Conservation (phyloP, 2,797 vertebrate genomes). For the Champsocephalus esox region DNA sequence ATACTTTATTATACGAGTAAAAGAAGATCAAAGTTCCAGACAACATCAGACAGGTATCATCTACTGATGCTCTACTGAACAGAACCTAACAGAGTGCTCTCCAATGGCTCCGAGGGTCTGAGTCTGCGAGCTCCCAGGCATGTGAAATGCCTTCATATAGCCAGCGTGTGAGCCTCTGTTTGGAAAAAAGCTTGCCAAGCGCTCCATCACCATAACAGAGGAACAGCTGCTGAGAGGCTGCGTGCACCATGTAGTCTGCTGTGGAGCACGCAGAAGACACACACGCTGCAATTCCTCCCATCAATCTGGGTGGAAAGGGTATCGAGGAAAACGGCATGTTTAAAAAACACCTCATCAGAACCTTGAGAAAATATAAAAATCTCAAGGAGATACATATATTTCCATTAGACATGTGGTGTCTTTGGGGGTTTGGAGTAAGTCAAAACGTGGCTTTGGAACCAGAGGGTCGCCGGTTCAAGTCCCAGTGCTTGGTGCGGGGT, state of each 20-base stretch:
- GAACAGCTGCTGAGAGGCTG: conserved; percentile 71
- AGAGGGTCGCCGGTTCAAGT: too few relatives aligned
- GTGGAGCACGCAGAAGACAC: conserved; percentile 38
- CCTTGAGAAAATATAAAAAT: conserved; percentile 16
- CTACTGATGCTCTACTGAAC: conserved; percentile 43
- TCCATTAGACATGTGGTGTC: conserved; percentile 15
- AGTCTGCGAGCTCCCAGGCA: conserved; percentile 68
- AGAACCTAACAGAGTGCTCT: conserved; percentile 54
- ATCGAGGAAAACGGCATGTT: conserved; percentile 6
- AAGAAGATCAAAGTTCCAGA: conserved; percentile 23
- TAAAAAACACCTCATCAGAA: conserved; percentile 24
- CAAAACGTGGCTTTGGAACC: too few relatives aligned
- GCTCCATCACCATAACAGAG: conserved; percentile 71
- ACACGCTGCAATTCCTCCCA: conserved; percentile 26
- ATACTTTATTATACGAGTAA: conserved; percentile 7
- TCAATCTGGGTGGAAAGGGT: conserved; percentile 28
- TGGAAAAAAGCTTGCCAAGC: conserved; percentile 74
- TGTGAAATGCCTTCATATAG: conserved; percentile 70
- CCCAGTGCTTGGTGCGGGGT: too few relatives aligned
- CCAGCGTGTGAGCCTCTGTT: conserved; percentile 72
- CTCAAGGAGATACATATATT: conserved; percentile 13
- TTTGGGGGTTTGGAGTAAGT: too few relatives aligned
- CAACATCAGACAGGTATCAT: conserved; percentile 44
- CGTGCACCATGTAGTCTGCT: conserved; percentile 51
- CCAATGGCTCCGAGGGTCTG: conserved; percentile 68